These are phyloP conservation scores for Periophthalmus modestus DNA, from an alignment of 2,113 vertebrate species.

Conservation along the genomic window DNA sequence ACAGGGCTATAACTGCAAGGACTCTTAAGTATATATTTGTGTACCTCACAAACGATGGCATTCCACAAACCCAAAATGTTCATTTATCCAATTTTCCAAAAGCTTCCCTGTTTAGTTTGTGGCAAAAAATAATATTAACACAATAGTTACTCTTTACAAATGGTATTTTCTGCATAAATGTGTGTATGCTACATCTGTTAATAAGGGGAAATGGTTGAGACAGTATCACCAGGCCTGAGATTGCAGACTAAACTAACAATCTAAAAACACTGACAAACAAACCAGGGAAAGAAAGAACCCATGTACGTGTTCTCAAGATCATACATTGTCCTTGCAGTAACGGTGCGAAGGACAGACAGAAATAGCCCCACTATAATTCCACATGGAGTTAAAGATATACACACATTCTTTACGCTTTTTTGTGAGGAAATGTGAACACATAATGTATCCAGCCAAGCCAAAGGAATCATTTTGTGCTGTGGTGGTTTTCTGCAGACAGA, in stretches of 20 bases:
- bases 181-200: slow-evolving; percentile 34
- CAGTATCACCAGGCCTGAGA: slow-evolving; percentile 50
- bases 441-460: slow-evolving; percentile 8
- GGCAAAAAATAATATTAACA: neutral
- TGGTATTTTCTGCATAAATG: slow-evolving; percentile 11
- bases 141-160: neutral
- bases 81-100: neutral
- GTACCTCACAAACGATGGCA: neutral
- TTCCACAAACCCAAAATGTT: no score
- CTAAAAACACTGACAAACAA: slow-evolving; percentile 32
- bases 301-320: slow-evolving; percentile 8
- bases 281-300: slow-evolving; percentile 1
- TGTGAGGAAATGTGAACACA: slow-evolving; percentile 19
- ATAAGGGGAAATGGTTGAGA: slow-evolving; percentile 62
- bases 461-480: slow-evolving; percentile 46
- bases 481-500: slow-evolving; percentile 34
- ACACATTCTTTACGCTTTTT: neutral
- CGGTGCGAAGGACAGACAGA: slow-evolving; percentile 40
- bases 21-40: neutral
- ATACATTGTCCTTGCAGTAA: slow-evolving; percentile 35
- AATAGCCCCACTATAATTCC: slow-evolving; percentile 51
- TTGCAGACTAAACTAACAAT: slow-evolving; percentile 48
- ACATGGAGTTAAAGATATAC: slow-evolving; percentile 27
- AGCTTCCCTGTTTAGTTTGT: neutral
- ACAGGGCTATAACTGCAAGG: slow-evolving; percentile 17